phyloP scores from a whole-genome alignment of 2,888 invertebrate species.

The Papilio gigon region DNA sequence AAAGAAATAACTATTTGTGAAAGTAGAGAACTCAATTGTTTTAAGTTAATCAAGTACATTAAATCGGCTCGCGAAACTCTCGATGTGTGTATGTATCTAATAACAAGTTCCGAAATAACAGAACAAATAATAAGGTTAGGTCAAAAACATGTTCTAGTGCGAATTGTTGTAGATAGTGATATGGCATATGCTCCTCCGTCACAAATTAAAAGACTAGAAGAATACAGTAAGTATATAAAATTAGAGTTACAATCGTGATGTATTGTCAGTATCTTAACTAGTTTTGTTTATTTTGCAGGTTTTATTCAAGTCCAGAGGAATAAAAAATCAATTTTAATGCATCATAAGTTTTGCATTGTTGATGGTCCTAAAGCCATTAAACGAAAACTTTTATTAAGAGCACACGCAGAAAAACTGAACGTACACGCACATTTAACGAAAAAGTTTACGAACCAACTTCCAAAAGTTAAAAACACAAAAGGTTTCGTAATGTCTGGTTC shows the following conservation, averaged over 20 bases:
- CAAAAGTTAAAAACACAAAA: constrained; percentile 59
- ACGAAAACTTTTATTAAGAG: constrained; percentile 66
- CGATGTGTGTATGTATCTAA: constrained; percentile 79
- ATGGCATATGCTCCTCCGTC: constrained; percentile 77
- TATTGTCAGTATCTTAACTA: neutral
- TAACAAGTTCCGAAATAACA: constrained; percentile 75
- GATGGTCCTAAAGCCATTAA: constrained; percentile 81
- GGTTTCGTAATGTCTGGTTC: constrained; percentile 86
- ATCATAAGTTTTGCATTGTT: constrained; percentile 90
- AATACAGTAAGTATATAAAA: constrained; percentile 69
- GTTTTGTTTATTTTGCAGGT: constrained; percentile 57
- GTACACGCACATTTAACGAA: constrained; percentile 63
- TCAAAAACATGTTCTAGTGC: constrained; percentile 74
- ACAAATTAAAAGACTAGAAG: constrained; percentile 72
- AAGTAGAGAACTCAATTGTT: constrained; percentile 74
- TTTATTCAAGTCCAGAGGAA: constrained; percentile 77
- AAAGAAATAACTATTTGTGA: constrained; percentile 70
- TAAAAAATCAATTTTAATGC: constrained; percentile 85
- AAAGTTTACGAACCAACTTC: constrained; percentile 50
- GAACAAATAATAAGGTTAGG: constrained; percentile 77
- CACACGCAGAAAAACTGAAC: constrained; percentile 73
- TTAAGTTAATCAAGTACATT: constrained; percentile 75
- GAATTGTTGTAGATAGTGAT: constrained; percentile 77
- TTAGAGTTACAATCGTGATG: neutral
- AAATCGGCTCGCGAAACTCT: constrained; percentile 77